phyloP scores from a whole-genome alignment of 2,888 invertebrate species.

The Xanthia togata region DNA sequence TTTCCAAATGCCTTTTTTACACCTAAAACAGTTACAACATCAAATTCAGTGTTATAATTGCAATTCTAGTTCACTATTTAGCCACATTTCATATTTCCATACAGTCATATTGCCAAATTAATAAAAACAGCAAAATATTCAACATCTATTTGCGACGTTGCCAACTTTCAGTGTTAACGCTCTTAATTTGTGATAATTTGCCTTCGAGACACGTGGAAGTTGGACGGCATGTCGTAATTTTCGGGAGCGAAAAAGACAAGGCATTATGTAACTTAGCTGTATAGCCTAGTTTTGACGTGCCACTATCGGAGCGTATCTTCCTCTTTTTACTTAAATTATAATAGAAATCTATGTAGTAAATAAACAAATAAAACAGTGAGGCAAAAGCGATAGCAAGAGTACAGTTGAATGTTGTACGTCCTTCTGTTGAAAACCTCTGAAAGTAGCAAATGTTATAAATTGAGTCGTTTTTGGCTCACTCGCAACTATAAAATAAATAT shows the following conservation, averaged over 20 bases:
- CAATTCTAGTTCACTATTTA: no score
- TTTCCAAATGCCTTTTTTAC: no score
- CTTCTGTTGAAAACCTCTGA: not conserved
- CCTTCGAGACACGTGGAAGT: not conserved
- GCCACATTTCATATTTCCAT: no score
- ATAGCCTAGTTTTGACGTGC: not conserved
- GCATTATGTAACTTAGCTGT: not conserved
- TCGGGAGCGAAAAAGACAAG: not conserved
- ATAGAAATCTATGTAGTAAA: conserved; percentile 4
- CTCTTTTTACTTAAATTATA: not conserved
- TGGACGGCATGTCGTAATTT: not conserved
- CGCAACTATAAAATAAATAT: not conserved
- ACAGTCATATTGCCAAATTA: no score
- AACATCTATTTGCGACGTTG: no score
- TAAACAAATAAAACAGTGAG: not conserved
- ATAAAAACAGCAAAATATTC: no score
- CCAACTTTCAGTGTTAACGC: no score
- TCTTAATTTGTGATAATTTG: no score
- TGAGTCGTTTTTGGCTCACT: not conserved
- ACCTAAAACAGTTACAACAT: no score
- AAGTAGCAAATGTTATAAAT: no score
- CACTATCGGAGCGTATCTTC: not conserved
- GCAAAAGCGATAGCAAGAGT: not conserved
- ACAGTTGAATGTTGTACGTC: not conserved
- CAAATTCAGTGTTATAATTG: no score